These are phyloP conservation scores for Lithophane socia DNA, from an alignment of 2,888 invertebrate genomes.

Conservation along the genomic window DNA sequence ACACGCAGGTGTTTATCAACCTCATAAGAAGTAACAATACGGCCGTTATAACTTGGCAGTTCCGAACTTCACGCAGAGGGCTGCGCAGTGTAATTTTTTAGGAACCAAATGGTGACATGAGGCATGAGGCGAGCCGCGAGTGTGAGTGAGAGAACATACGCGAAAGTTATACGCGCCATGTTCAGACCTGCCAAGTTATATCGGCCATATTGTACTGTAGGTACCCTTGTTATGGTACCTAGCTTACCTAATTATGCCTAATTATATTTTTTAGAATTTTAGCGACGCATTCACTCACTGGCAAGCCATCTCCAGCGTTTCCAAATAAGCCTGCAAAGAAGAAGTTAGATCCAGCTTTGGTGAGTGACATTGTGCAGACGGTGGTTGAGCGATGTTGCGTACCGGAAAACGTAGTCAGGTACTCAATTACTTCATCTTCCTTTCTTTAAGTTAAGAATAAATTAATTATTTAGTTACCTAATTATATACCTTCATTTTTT, in stretches of 20 bases:
- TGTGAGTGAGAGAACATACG: too few species aligned
- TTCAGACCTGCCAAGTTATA: too few species aligned
- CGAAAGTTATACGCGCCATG: too few species aligned
- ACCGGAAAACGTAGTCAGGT: constrained; percentile 78
- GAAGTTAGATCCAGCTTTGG: constrained; percentile 83
- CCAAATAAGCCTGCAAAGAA: constrained; percentile 81
- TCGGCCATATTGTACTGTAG: too few species aligned
- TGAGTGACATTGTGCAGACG: constrained; percentile 89
- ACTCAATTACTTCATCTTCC: background rate
- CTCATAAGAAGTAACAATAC: too few species aligned
- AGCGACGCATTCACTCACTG: constrained; percentile 90
- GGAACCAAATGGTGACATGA: too few species aligned
- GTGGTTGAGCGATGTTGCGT: constrained; percentile 82
- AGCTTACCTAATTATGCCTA: too few species aligned
- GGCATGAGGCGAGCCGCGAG: too few species aligned
- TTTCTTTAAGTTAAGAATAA: background rate
- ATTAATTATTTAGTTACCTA: background rate
- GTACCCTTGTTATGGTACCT: too few species aligned
- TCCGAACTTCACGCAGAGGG: too few species aligned
- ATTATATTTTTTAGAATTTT: constrained; percentile 77
- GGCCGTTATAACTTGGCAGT: too few species aligned
- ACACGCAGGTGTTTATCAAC: constrained; percentile 73
- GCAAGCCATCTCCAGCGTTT: constrained; percentile 90
- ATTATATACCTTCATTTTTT: background rate
- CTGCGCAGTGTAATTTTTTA: too few species aligned